Evolutionary conservation across 2,888 invertebrate genomes (phyloP), one percentile per base, ranked within the genome.

Genomic region (Hedychridium roseum): DNA sequence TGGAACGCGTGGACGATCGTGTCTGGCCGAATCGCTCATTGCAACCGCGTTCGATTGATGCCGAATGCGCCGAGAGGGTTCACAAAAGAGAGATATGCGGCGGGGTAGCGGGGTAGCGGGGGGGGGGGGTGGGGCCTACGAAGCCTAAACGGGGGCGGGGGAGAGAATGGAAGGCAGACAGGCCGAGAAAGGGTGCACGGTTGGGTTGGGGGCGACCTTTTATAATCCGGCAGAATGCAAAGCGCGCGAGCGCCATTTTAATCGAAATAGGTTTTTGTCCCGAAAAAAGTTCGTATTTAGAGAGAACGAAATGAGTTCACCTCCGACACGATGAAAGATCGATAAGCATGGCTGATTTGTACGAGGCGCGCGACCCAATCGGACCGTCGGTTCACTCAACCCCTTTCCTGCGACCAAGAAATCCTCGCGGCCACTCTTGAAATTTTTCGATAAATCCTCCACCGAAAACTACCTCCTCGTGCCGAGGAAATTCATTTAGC

Each of bases 271-370:
- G 73, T 75, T 77, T 77, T 77, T 70, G 74, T 70, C 63, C 62
- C 62, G 71, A 73, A 76, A 74, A 65, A 70, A 70, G 69, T 73
- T 72, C 73, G 77, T 73, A 77, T 77, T 76, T 76, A 76, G 76
- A 76, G 73, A 74, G 76, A 77, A 75, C 70, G 76, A 71, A 77
- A 77, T 77, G 77, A 77, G 75, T 76, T 76, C 76, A 75, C 73
- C 74, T 76, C 73, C 73, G 66, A 70, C 63, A 70, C 70, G 77
- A 76, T 78, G 76, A 77, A 77, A 76, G 77, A 72, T 72, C 76
- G 78, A 78, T 78, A 77, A 77, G 76, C 76, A 76, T 74, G 75
- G 77, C 76, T 76, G 76, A 78, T 78, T 78, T 77, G 75, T 77
- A 76, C 67, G 68, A 68, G 69, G 67, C 66, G 68, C n/a, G n/a